phyloP scores from a whole-genome alignment of 2,113 vertebrate species.

The Seriola rivoliana region DNA sequence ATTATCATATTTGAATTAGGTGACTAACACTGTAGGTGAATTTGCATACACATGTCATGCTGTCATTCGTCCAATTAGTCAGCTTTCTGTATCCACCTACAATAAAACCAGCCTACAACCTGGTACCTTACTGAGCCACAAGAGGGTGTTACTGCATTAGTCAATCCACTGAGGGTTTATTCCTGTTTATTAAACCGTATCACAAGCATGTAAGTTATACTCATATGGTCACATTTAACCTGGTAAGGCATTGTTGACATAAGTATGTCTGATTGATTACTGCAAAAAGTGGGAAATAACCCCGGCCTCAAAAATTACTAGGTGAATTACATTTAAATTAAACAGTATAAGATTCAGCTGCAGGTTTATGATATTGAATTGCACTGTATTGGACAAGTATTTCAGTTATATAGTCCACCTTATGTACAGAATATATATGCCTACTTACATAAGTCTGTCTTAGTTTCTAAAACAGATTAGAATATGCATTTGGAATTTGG shows the following conservation, averaged over 20 bases:
- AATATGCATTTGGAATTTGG: slow-evolving; percentile 31
- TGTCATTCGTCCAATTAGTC: not conserved
- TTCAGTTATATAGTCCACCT: not conserved
- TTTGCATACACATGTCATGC: not conserved
- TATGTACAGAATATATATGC: not conserved
- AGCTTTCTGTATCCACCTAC: not conserved
- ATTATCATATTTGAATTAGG: not conserved
- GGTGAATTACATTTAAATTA: not conserved
- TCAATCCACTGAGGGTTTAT: not conserved
- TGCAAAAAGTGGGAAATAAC: not conserved
- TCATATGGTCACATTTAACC: not conserved
- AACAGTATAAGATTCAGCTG: not conserved
- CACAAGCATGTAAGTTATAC: slow-evolving; percentile 9
- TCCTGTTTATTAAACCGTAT: not conserved
- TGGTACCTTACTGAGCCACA: slow-evolving; percentile 47
- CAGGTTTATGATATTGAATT: not conserved
- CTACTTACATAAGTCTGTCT: slow-evolving; percentile 30
- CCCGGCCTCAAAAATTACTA: not conserved
- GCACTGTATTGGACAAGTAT: not conserved
- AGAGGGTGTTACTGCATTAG: slow-evolving; percentile 65
- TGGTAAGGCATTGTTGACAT: not conserved
- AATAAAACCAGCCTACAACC: not conserved
- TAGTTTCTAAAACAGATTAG: slow-evolving; percentile 28
- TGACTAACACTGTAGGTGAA: not conserved
- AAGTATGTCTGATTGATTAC: not conserved